Base-by-base conservation (phyloP, 1,140 invertebrate genomes). In the Oppia nitens region DNA sequence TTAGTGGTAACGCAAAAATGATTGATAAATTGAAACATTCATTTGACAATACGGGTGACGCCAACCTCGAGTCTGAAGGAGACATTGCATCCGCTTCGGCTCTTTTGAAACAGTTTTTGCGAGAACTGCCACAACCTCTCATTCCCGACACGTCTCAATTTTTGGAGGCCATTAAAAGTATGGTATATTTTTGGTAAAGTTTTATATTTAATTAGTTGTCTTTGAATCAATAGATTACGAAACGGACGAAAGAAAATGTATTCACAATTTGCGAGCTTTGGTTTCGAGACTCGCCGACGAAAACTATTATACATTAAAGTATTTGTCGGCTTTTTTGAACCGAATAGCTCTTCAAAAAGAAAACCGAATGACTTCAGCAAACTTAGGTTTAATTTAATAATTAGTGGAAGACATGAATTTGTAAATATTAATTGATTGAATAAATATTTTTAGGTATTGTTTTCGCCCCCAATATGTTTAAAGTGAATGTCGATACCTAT, bases 381-480 rank as follows among this genome's bases (percentile, higher is more conserved):
- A 72, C 24, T 60, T 75, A 21, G 56, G 56, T 57, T 20, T 2
- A 47, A 20, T 4, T 50, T 20, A 6, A 11, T 50, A 11, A 50
- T 50, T n/a, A 20, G 27, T 24, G 26, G 6, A 9, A 6, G 26
- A 53, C 12, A 23, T 20, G 3, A 25, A 26, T 53, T 26, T 26
- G 20, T 17, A 12, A 12, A 11, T 20, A 53, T 28, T 53, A 23
- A 4, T 24, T 9, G n/a, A 20, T 48, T 48, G 11, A n/a, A 12
- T 20, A 32, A 20, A 24, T 45, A 45, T 4, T 20, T 3, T 23
- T 27, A 57, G 72, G 70, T 26, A 75, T 74, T 55, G 70, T 74
- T 14, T 75, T 75, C 68, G 74, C 72, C 55, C 73, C 74, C 27
- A 74, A 74, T 64, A 55, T 75, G 21, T 75, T 75, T 62, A 64